phyloP scores from a whole-genome alignment of 2,113 vertebrate genomes.

The Himantopus leucocephalus region DNA sequence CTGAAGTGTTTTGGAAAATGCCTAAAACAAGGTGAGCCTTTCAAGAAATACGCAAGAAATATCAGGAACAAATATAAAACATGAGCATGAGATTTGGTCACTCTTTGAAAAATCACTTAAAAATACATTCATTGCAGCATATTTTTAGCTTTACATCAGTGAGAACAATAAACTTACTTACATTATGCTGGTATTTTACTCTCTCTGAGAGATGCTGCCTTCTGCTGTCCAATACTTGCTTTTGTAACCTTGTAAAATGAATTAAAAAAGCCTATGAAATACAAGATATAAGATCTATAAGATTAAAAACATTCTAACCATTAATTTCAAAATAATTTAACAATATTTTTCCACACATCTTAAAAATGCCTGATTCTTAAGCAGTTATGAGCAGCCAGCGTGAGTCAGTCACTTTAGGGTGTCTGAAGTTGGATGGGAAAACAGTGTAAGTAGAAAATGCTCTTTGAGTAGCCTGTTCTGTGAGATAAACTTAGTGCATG shows the following conservation, averaged over 20 bases:
- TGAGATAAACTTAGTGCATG: background rate
- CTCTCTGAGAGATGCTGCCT: conserved; percentile 65
- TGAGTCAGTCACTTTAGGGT: background rate
- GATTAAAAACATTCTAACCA: background rate
- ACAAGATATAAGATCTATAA: background rate
- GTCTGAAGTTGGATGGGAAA: background rate
- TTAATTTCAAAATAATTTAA: background rate
- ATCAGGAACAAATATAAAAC: background rate
- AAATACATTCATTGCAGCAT: background rate
- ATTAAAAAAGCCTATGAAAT: background rate
- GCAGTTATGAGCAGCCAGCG: background rate
- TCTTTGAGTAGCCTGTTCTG: background rate
- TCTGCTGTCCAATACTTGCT: conserved; percentile 60
- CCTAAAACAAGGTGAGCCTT: background rate
- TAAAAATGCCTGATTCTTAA: background rate
- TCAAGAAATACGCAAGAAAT: background rate
- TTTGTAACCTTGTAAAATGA: conserved; percentile 66
- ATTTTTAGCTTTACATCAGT: background rate
- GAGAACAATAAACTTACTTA: conserved; percentile 14
- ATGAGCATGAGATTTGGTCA: background rate
- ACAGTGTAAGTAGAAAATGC: background rate
- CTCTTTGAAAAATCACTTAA: background rate
- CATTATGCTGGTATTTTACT: conserved; percentile 59
- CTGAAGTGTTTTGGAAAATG: background rate
- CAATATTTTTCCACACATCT: background rate